Percentiles rank a stretch among this genome's conserved stretches.
Evolutionary conservation across 2,888 invertebrate genomes (phyloP).

Genomic region (Archips crataeganus): DNA sequence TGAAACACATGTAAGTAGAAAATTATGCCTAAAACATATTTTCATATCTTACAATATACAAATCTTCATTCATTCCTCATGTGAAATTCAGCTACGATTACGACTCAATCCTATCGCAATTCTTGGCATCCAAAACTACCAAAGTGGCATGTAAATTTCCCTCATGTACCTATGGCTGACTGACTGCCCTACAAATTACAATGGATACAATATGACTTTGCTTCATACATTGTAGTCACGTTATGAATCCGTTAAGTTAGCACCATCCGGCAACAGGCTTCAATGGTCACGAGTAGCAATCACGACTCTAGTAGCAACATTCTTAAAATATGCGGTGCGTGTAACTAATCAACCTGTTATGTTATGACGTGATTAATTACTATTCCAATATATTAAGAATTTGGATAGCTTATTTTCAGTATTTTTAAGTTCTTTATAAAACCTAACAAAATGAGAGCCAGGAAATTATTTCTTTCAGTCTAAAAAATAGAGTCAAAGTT

Average conservation of each 20-base stretch:
- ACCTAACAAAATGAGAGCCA: too few species aligned
- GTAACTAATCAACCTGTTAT: background rate
- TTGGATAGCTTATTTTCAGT: too few species aligned
- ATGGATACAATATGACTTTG: background rate
- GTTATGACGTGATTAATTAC: too few species aligned
- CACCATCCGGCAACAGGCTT: slow-evolving; percentile 44
- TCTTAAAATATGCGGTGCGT: slow-evolving; percentile 18
- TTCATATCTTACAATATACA: too few species aligned
- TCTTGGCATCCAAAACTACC: background rate
- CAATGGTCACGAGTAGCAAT: slow-evolving; percentile 28
- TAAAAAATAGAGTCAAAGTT: background rate
- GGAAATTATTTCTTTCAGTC: too few species aligned
- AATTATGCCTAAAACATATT: too few species aligned
- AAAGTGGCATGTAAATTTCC: background rate
- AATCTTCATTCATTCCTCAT: too few species aligned
- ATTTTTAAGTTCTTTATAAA: too few species aligned
- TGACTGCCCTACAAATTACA: background rate
- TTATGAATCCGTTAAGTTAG: slow-evolving; percentile 20
- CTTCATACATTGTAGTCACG: slow-evolving; percentile 21
- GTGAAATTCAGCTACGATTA: too few species aligned
- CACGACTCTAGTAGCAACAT: slow-evolving; percentile 22
- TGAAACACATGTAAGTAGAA: too few species aligned
- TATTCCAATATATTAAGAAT: too few species aligned
- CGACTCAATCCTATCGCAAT: too few species aligned
- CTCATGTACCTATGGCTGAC: background rate